phyloP scores from a whole-genome alignment of 2,797 vertebrate genomes.

The Leuciscus waleckii region DNA sequence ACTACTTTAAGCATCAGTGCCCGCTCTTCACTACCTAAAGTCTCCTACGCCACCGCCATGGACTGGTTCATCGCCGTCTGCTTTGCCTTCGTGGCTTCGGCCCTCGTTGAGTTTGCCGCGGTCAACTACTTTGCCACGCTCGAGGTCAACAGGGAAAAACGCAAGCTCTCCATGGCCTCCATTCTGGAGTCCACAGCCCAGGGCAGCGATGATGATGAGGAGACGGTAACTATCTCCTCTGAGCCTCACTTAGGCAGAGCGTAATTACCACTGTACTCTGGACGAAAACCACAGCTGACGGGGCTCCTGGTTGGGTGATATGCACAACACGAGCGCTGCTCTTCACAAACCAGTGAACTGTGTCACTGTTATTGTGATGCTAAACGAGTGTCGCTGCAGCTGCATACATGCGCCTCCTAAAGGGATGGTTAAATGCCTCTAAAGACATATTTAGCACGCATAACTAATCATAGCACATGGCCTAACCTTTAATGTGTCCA shows the following conservation, averaged over 20 bases:
- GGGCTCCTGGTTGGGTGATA: background rate
- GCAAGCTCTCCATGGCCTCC: conserved; percentile 77
- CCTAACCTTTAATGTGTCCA: conserved; percentile 18
- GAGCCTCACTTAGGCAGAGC: background rate
- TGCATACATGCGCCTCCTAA: conserved; percentile 11
- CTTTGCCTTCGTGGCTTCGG: conserved; percentile 96
- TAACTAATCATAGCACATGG: background rate
- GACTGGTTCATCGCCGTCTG: conserved; percentile 99
- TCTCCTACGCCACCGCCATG: conserved; percentile 98
- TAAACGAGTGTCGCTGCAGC: conserved; percentile 30
- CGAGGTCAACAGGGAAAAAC: conserved; percentile 81
- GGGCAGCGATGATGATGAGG: conserved; percentile 81
- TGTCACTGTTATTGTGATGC: conserved; percentile 34
- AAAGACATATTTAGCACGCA: conserved; percentile 4
- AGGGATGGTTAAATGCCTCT: conserved; percentile 19
- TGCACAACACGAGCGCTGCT: conserved; percentile 11
- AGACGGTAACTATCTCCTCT: conserved; percentile 71
- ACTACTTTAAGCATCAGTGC: conserved; percentile 98
- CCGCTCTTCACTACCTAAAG: conserved; percentile 95
- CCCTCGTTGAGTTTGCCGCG: conserved; percentile 95
- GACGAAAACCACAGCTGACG: background rate
- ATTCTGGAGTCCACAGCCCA: conserved; percentile 78
- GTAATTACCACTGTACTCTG: background rate
- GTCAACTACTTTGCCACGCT: conserved; percentile 96
- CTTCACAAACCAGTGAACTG: conserved; percentile 29